A percentile compares a stretch with the other conserved stretches of the same genome.
These are phyloP conservation scores for Talpa occidentalis DNA, from an alignment of 2,113 vertebrate genomes.

Conservation along the genomic window DNA sequence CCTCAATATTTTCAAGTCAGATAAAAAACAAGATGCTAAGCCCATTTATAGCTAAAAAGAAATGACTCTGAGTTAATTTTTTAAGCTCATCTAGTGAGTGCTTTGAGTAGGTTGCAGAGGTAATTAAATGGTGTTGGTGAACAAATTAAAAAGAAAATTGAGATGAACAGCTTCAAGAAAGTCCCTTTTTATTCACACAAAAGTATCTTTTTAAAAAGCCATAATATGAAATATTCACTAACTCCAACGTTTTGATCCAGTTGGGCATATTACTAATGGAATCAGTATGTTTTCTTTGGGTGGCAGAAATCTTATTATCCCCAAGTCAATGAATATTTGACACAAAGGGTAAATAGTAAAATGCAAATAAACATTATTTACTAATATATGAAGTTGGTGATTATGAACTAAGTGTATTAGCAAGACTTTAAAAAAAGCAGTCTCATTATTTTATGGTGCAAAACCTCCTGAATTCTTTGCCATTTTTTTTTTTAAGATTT, in stretches of 20 bases:
- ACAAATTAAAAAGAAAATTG: constrained; percentile 73
- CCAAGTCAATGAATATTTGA: constrained; percentile 8
- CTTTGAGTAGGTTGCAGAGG: constrained; percentile 18
- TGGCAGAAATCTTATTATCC: constrained; percentile 48
- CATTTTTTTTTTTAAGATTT: no score
- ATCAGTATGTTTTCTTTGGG: constrained; percentile 44
- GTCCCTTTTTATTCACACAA: constrained; percentile 58
- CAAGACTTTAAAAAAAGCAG: background rate
- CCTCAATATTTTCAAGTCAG: constrained; percentile 63
- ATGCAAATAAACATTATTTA: constrained; percentile 49
- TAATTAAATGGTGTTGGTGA: constrained; percentile 59
- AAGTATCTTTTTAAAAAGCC: constrained; percentile 65
- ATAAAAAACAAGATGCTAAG: constrained; percentile 66
- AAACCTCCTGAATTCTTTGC: background rate
- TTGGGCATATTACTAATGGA: constrained; percentile 50
- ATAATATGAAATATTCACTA: constrained; percentile 70
- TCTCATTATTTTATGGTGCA: constrained; percentile 17
- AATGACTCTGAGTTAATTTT: constrained; percentile 56
- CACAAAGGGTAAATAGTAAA: constrained; percentile 52
- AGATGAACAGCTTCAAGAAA: constrained; percentile 54
- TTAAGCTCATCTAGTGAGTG: constrained; percentile 27
- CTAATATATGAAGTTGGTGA: background rate
- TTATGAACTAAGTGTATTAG: constrained; percentile 25
- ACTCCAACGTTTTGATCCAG: constrained; percentile 50
- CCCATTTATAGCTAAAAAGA: constrained; percentile 46